Evolutionary conservation across 2,797 vertebrate genomes (phyloP).

Genomic region (Phataginus tricuspis): DNA sequence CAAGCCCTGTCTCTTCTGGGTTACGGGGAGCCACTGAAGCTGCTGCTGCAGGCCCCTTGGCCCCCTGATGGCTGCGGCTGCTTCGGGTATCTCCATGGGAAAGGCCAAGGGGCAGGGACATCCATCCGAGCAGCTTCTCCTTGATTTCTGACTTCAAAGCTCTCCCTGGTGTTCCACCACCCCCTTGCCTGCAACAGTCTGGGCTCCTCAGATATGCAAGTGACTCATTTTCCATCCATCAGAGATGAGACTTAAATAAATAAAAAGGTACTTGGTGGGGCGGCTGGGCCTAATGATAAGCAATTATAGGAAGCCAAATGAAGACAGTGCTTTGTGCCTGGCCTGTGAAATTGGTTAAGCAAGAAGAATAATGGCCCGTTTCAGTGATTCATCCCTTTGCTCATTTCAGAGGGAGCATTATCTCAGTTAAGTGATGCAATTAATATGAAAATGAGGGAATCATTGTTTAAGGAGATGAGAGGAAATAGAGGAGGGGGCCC

Average conservation of each 20-base stretch:
- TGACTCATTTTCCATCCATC: conserved; percentile 89
- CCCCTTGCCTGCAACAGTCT: conserved; percentile 83
- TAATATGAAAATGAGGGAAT: conserved; percentile 93
- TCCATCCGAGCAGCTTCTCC: background rate
- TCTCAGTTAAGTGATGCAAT: conserved; percentile 91
- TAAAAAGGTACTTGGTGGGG: conserved; percentile 88
- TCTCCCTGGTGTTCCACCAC: conserved; percentile 81
- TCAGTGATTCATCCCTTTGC: conserved; percentile 88
- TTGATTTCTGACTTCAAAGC: conserved; percentile 72
- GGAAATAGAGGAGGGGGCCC: conserved; percentile 80
- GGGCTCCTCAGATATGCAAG: conserved; percentile 87
- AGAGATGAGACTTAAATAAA: conserved; percentile 89
- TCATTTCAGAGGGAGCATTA: conserved; percentile 89
- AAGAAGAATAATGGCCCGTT: conserved; percentile 90
- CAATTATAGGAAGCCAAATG: conserved; percentile 90
- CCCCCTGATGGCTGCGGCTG: background rate
- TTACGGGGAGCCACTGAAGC: background rate
- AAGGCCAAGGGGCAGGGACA: background rate
- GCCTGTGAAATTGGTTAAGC: conserved; percentile 90
- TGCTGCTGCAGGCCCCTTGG: background rate
- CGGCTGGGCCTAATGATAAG: conserved; percentile 91
- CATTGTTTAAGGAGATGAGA: conserved; percentile 89
- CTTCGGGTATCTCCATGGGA: background rate
- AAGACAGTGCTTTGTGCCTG: conserved; percentile 87
- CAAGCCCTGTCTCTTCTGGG: background rate